Base-by-base conservation (phyloP, 2,888 invertebrate genomes). In the Eumerus sabulonum region DNA sequence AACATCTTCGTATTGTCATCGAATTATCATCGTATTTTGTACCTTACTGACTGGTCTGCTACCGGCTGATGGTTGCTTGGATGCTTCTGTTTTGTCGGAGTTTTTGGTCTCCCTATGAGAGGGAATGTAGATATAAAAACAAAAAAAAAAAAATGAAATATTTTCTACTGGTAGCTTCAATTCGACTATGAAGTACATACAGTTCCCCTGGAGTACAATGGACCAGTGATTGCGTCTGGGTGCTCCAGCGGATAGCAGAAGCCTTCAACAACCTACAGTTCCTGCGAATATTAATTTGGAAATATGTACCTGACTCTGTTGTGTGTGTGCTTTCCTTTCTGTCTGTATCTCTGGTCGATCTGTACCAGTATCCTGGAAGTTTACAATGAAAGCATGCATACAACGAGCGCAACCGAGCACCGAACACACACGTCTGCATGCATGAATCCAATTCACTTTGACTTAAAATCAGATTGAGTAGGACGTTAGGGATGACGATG, bases 391-490 rank as follows among this genome's bases (percentile, higher is more conserved):
- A 53, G 53, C 48, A 51, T 71, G 40, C 53, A 60, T 66, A 72
- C 76, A 77, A 7, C 27, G 27, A 27, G 27, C 27, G 27, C 7
- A 27, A 27, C 27, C 2, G 27, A 7, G 27, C 27, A 27, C 27
- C 27, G 27, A 27, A 7, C 27, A 27, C 27, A 27, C 27, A 4
- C 27, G 27, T 27, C 27, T 27, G 27, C 27, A 27, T 27, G 27
- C 76, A 72, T 57, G 62, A 62, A 77, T 77, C 72, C 72, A 67
- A 67, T 77, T 72, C 62, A 67, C 66, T 77, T 77, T 76, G 62
- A 62, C 66, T 72, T 67, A 45, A 62, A 70, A 62, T 70, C 70
- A 70, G 70, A 70, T 70, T 60, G 70, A 54, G 70, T 54, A 76
- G 56, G 66, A 76, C 71, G 60, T 48, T 50, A 47, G 54, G 45